A percentile compares a stretch with the other conserved stretches of the same genome.
Conservation (phyloP, 2,113 vertebrate species). For the Cercocebus atys region DNA sequence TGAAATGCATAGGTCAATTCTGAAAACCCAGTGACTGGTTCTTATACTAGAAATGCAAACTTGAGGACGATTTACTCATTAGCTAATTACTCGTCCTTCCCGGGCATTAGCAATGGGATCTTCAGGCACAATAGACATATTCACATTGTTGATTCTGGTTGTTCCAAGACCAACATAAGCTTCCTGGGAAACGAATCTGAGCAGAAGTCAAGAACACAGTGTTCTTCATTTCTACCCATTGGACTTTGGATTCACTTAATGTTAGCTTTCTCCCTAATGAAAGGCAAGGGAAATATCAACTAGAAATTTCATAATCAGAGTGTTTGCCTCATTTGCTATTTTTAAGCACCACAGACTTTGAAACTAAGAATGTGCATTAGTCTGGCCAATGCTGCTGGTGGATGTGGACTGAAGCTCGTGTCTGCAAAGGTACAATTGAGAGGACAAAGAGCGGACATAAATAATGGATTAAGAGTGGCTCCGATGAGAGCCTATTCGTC, state of each 20-base stretch:
- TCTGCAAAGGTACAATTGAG: background rate
- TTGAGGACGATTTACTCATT: background rate
- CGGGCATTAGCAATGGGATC: background rate
- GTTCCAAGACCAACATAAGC: background rate
- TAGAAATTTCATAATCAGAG: slow-evolving; percentile 48
- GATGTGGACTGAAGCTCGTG: background rate
- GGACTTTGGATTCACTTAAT: background rate
- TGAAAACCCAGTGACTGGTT: background rate
- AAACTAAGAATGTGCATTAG: background rate
- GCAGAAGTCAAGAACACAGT: background rate
- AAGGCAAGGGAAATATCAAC: slow-evolving; percentile 31
- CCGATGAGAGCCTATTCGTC: slow-evolving; percentile 32
- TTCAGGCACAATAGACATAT: background rate
- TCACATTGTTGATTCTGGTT: background rate
- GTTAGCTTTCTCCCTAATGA: slow-evolving; percentile 46
- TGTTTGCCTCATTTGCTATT: slow-evolving; percentile 30
- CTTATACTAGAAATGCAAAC: background rate
- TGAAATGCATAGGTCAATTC: background rate
- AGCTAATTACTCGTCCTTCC: background rate
- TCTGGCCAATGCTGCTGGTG: background rate
- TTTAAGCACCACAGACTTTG: slow-evolving; percentile 13
- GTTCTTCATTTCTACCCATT: slow-evolving; percentile 23
- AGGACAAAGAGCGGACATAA: slow-evolving; percentile 3
- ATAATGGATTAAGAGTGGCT: slow-evolving; percentile 36
- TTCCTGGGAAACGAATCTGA: background rate